Conservation (phyloP, 2,797 vertebrate species). For the Sandelia bainsii region DNA sequence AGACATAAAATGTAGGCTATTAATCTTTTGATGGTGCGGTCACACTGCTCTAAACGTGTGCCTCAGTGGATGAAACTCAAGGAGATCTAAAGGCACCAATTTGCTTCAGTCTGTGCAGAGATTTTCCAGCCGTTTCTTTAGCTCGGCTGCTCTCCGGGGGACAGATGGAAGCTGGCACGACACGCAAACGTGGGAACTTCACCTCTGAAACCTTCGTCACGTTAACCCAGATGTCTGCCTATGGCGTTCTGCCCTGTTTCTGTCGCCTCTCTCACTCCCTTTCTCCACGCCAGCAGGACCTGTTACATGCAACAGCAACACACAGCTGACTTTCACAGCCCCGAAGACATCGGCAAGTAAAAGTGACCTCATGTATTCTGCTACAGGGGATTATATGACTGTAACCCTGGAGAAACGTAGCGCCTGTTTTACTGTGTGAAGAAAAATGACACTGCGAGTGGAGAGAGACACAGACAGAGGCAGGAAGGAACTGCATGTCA, state of each 20-base stretch:
- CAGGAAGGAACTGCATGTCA: conserved; percentile 64
- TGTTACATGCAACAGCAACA: conserved; percentile 9
- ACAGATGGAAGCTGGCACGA: conserved; percentile 21
- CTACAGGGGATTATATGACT: conserved; percentile 42
- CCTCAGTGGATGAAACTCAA: too few relatives aligned
- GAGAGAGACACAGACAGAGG: conserved; percentile 31
- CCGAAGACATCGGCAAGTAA: background rate
- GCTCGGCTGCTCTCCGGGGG: conserved; percentile 3
- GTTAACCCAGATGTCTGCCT: conserved; percentile 8
- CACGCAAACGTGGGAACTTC: conserved; percentile 16
- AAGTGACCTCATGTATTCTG: conserved; percentile 34
- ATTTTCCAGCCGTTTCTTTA: conserved; percentile 33
- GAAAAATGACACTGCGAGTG: conserved; percentile 4
- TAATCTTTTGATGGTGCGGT: too few relatives aligned
- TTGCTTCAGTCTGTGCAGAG: too few relatives aligned
- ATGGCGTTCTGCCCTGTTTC: conserved; percentile 3
- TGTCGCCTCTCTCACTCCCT: background rate
- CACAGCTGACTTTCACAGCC: background rate
- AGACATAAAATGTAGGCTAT: too few relatives aligned
- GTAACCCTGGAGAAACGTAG: conserved; percentile 33
- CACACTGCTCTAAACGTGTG: too few relatives aligned
- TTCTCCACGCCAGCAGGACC: background rate
- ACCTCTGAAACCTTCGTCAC: background rate
- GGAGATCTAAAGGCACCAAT: too few relatives aligned
- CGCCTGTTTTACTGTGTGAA: conserved; percentile 32